A percentile compares a stretch with the other conserved stretches of the same genome.
Conservation (phyloP, 2,888 invertebrate species). For the Trimorus sp. region DNA sequence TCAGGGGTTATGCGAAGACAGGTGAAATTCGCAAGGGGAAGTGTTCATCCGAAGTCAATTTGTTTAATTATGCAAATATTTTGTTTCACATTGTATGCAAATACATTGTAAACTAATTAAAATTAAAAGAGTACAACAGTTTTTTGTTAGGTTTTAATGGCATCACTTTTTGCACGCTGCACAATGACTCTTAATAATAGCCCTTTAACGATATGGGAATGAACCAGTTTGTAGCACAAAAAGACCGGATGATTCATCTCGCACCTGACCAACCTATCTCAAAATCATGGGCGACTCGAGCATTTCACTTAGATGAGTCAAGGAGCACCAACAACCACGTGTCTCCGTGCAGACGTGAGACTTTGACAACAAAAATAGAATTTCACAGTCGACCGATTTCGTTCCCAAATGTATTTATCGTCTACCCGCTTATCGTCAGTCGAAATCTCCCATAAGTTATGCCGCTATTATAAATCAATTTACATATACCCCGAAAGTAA, state of each 20-base stretch:
- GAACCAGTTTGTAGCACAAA: slow-evolving; percentile 66
- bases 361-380: slow-evolving; percentile 52
- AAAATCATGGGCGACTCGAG: slow-evolving; percentile 69
- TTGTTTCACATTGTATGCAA: too few relatives aligned
- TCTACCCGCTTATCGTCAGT: slow-evolving; percentile 19
- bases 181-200: slow-evolving; percentile 28
- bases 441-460: slow-evolving; percentile 39
- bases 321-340: slow-evolving; percentile 51
- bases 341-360: slow-evolving; percentile 29
- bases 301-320: slow-evolving; percentile 66
- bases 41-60: too few relatives aligned
- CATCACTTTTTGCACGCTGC: slow-evolving; percentile 25
- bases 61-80: too few relatives aligned
- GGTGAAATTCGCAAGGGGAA: too few relatives aligned
- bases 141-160: slow-evolving; percentile 11
- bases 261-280: slow-evolving; percentile 73
- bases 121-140: background rate
- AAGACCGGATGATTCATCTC: slow-evolving; percentile 75
- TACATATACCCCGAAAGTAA: slow-evolving; percentile 41
- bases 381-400: slow-evolving; percentile 52
- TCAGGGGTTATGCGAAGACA: too few relatives aligned
- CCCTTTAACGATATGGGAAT: slow-evolving; percentile 39
- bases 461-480: slow-evolving; percentile 38
- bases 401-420: slow-evolving; percentile 48
- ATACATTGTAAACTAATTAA: background rate